Percentiles rank a stretch among this genome's conserved stretches.
These are phyloP conservation scores for Kryptopterus vitreolus DNA, from an alignment of 2,797 vertebrate genomes.

Conservation along the genomic window DNA sequence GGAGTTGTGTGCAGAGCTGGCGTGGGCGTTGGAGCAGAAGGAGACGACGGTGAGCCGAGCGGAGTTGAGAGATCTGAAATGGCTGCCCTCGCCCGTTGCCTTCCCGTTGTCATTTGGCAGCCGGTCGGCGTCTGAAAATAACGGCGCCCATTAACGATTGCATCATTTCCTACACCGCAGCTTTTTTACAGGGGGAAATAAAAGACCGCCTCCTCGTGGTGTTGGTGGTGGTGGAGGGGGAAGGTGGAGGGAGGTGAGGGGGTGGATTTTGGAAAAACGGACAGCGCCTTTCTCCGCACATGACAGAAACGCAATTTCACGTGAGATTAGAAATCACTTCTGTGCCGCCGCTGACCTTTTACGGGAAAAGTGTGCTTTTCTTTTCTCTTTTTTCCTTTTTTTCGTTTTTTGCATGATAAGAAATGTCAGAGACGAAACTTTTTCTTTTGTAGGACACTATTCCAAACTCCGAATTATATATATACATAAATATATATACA, in stretches of 20 bases:
- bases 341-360: constrained; percentile 24
- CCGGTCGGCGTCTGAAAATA: constrained; percentile 54
- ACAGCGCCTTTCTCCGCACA: constrained; percentile 18
- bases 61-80: constrained; percentile 40
- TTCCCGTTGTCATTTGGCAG: constrained; percentile 46
- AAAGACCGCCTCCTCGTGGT: constrained; percentile 38
- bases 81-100: constrained; percentile 31
- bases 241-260: too few species aligned
- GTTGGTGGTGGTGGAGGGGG: not conserved
- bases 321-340: constrained; percentile 33
- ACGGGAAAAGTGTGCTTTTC: not conserved
- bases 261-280: too few species aligned
- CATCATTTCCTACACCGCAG: constrained; percentile 38
- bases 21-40: constrained; percentile 42
- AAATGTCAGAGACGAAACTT: constrained; percentile 18
- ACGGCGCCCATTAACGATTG: constrained; percentile 49
- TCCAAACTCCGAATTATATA: too few species aligned
- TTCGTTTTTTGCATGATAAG: constrained; percentile 12
- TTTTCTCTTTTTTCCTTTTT: too few species aligned
- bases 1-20: constrained; percentile 29
- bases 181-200: too few species aligned
- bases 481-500: too few species aligned
- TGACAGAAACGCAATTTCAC: constrained; percentile 43
- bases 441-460: too few species aligned
- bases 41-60: constrained; percentile 35